These are phyloP conservation scores for Pantherophis guttatus DNA, from an alignment of 2,113 vertebrate species.

Conservation along the genomic window DNA sequence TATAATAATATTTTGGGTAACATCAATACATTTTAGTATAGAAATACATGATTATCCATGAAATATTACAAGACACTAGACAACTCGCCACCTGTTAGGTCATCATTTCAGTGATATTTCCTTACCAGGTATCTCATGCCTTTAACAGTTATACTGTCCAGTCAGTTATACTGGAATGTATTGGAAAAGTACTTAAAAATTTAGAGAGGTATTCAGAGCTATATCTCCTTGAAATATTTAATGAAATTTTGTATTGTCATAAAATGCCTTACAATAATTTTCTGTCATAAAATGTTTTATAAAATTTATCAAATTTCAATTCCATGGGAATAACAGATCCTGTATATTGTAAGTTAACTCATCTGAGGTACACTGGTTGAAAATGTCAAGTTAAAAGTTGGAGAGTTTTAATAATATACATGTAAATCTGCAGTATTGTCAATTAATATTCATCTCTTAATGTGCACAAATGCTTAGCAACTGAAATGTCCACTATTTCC, in stretches of 20 bases:
- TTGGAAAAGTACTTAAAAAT: background rate
- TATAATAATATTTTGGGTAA: background rate
- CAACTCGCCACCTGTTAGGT: background rate
- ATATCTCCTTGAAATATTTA: background rate
- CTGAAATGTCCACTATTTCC: background rate
- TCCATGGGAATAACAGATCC: background rate
- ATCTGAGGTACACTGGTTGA: background rate
- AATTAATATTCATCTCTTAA: background rate
- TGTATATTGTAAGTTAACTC: background rate
- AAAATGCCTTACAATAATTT: background rate
- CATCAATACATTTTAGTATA: background rate
- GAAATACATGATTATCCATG: background rate
- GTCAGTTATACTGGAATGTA: background rate
- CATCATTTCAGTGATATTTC: background rate
- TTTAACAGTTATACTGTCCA: no score
- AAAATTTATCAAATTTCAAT: background rate
- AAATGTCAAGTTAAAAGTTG: background rate
- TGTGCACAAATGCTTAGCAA: slow-evolving; percentile 23
- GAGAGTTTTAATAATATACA: background rate
- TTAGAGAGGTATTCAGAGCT: background rate
- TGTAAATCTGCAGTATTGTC: background rate
- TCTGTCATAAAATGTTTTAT: background rate
- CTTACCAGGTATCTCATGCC: background rate
- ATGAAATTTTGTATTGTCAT: background rate
- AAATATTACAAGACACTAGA: background rate